These are phyloP conservation scores for Erythrocercus mccallii DNA, from an alignment of 2,113 vertebrate species.

Conservation along the genomic window DNA sequence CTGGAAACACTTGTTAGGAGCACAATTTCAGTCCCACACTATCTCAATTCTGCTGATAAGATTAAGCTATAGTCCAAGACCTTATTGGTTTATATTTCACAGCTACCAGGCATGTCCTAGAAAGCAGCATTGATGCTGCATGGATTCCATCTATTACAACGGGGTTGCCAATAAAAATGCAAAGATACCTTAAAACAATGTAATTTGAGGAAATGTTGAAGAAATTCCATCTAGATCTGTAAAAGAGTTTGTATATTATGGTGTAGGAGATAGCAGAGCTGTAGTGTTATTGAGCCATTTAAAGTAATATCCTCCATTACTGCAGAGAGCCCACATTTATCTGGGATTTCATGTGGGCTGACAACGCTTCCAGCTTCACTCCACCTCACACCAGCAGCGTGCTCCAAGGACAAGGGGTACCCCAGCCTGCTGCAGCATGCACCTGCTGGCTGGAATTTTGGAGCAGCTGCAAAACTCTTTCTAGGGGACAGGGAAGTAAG, in stretches of 20 bases:
- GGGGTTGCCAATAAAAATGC: slow-evolving; percentile 38
- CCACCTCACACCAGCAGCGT: neutral
- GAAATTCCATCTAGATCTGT: neutral
- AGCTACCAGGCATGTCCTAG: neutral
- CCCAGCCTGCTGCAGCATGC: neutral
- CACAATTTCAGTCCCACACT: neutral
- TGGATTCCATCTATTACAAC: neutral
- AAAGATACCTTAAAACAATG: slow-evolving; percentile 42
- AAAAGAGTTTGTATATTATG: neutral
- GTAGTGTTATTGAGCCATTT: neutral
- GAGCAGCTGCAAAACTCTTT: neutral
- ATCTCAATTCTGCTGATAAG: slow-evolving; percentile 36
- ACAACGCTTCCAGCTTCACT: neutral
- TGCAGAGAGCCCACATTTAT: neutral
- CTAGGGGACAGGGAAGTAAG: fast-evolving
- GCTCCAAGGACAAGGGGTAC: neutral
- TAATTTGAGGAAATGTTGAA: neutral
- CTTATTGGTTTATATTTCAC: slow-evolving; percentile 40
- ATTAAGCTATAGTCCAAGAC: neutral
- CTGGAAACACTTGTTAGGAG: slow-evolving; percentile 12
- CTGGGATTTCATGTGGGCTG: neutral
- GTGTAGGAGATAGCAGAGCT: neutral
- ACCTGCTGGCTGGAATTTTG: neutral
- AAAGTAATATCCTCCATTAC: neutral
- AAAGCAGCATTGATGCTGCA: neutral